Percentiles rank a stretch among this genome's conserved stretches.
phyloP scores from a whole-genome alignment of 2,888 invertebrate genomes.

The Xestoiulus laeticollis region DNA sequence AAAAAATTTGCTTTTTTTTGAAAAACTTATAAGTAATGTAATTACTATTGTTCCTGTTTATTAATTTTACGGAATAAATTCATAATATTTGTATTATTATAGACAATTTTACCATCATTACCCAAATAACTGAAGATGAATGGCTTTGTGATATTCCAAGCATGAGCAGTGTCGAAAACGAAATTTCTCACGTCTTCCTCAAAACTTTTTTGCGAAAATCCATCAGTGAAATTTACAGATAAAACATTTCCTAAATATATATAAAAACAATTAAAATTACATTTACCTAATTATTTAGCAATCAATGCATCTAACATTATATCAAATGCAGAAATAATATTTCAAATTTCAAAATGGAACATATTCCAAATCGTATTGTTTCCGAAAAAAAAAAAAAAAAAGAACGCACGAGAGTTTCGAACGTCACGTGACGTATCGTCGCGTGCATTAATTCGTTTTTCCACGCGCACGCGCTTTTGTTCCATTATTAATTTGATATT shows the following conservation, averaged over 20 bases:
- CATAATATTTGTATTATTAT: too few species aligned
- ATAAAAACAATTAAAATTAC: background rate
- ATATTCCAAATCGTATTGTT: background rate
- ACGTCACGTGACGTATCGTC: too few species aligned
- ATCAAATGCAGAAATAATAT: background rate
- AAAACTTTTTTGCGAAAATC: background rate
- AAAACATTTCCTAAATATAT: background rate
- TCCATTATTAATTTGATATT: too few species aligned
- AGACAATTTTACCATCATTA: background rate
- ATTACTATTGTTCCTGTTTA: too few species aligned
- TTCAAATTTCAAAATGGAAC: background rate
- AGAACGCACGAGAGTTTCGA: too few species aligned
- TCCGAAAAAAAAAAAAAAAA: too few species aligned
- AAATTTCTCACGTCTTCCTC: background rate
- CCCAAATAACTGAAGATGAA: constrained; percentile 6
- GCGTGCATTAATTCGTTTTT: too few species aligned
- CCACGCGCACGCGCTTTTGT: too few species aligned
- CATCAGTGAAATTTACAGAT: background rate
- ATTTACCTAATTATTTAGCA: too few species aligned
- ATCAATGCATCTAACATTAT: too few species aligned
- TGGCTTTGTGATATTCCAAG: background rate
- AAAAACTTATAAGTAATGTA: background rate
- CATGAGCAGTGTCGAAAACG: background rate
- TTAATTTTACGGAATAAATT: too few species aligned
- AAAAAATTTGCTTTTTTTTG: background rate